Base-by-base conservation (phyloP, 2,888 invertebrate species). In the Catotricha subobsoleta region DNA sequence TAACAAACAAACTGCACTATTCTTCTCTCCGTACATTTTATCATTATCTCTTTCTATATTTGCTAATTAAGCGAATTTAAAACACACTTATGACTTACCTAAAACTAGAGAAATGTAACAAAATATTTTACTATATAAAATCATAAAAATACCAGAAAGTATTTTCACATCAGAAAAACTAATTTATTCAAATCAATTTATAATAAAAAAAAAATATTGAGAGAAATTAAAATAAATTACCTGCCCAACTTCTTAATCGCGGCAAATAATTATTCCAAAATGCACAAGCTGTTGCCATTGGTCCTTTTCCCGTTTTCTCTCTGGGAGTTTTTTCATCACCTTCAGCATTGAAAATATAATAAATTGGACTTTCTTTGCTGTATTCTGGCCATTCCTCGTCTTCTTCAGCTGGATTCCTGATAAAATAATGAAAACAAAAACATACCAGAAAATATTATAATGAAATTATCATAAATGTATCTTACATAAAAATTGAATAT, bases 241-340 rank as follows among this genome's bases (percentile, higher is more conserved):
- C 72, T 64, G 72, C 68, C 60, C 72, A 69, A 67, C 78, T 80
- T 61, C 76, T 72, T 50, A 95, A 76, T 61, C 82, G 79, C 46
- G 92, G 92, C 57, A 95, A 70, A 66, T 92, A 91, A 52, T 87
- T 80, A 56, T 90, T 90, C 95, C 95, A 95, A 65, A 95, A 95
- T 41, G 90, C 86, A 64, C 95, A 95, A 37, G 87, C 76, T 38
- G 80, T 73, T 51, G 90, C 76, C 55, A 92, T 67, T 10, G 87
- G 80, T 44, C 90, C 82, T 2, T 72, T 65, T 8, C 71, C 72
- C 2, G 71, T 64, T 12, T 72, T 73, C 8, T 72, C 72, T 1
- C 67, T 68, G 50, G 60, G 59, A 40, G 61, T 69, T 46, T 69
- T 64, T 46, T 77, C 80, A 44, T 69, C 68, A 30, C 76, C 75